Conservation (phyloP, 1,140 invertebrate genomes). For the Wiebesia pumilae region DNA sequence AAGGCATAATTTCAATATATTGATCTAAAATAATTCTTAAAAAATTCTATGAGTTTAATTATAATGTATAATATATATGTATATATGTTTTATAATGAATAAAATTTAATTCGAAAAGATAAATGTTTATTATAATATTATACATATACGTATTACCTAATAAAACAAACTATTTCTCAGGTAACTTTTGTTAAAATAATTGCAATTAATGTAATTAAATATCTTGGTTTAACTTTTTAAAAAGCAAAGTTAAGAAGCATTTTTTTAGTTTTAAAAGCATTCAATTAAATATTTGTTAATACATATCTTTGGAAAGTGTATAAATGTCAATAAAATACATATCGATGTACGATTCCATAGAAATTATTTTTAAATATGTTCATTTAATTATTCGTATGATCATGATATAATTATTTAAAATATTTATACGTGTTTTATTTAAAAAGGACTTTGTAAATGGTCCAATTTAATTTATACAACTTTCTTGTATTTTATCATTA, state of each 20-base stretch:
- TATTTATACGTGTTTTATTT: background rate
- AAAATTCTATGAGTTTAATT: too few relatives aligned
- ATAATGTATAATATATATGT: too few relatives aligned
- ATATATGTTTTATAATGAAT: too few relatives aligned
- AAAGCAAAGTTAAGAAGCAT: background rate
- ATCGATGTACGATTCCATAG: background rate
- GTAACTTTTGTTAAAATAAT: background rate
- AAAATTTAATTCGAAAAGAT: too few relatives aligned
- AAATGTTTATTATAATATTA: background rate
- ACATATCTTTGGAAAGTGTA: background rate
- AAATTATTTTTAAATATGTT: background rate
- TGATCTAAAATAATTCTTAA: too few relatives aligned
- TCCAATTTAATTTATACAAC: background rate
- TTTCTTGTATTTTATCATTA: too few relatives aligned
- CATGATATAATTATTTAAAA: background rate
- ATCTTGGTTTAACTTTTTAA: background rate
- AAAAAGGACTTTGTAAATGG: background rate
- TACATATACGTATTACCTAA: background rate
- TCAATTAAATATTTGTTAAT: constrained; percentile 1
- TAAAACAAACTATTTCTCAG: background rate
- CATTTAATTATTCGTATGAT: background rate
- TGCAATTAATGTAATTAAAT: background rate
- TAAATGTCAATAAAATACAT: background rate
- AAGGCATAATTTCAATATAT: too few relatives aligned
- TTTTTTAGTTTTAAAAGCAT: constrained; percentile 8